A percentile compares a stretch with the other conserved stretches of the same genome.
Evolutionary conservation across 2,797 vertebrate genomes (phyloP).

Genomic region (Limnodromus scolopaceus): DNA sequence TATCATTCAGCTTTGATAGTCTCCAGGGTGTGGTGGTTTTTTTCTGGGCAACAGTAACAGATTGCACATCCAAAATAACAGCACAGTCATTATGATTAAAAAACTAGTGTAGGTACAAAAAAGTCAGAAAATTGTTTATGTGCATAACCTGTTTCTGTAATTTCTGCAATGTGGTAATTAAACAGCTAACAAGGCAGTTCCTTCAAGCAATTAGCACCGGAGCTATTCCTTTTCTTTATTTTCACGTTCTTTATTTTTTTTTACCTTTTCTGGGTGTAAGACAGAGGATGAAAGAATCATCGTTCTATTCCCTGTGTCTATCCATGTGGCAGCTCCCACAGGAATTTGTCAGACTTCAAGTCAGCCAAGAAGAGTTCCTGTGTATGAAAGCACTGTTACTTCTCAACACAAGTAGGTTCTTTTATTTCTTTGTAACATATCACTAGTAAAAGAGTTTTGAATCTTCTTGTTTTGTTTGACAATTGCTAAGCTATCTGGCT

Average conservation of each 20-base stretch:
- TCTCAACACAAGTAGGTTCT: slow-evolving; percentile 91
- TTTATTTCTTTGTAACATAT: background rate
- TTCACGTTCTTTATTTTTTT: background rate
- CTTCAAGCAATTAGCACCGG: background rate
- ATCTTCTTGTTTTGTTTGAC: background rate
- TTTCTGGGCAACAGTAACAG: background rate
- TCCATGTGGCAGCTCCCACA: slow-evolving; percentile 96
- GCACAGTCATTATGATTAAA: too few species aligned
- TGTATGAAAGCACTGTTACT: slow-evolving; percentile 98
- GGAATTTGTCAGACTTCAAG: slow-evolving; percentile 94
- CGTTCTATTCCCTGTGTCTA: slow-evolving; percentile 92
- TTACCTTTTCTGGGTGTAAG: slow-evolving; percentile 74
- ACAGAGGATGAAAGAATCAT: slow-evolving; percentile 93
- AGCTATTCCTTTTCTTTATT: background rate
- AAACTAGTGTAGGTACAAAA: background rate
- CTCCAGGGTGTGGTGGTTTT: background rate
- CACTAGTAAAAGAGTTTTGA: background rate
- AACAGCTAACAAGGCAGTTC: background rate
- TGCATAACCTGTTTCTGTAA: background rate
- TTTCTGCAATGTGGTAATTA: background rate
- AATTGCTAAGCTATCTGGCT: background rate
- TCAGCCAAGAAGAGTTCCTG: slow-evolving; percentile 93
- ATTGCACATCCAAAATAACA: background rate
- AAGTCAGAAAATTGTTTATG: background rate
- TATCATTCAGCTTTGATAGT: background rate